phyloP scores from a whole-genome alignment of 2,113 vertebrate species.

The Halichoeres trimaculatus region DNA sequence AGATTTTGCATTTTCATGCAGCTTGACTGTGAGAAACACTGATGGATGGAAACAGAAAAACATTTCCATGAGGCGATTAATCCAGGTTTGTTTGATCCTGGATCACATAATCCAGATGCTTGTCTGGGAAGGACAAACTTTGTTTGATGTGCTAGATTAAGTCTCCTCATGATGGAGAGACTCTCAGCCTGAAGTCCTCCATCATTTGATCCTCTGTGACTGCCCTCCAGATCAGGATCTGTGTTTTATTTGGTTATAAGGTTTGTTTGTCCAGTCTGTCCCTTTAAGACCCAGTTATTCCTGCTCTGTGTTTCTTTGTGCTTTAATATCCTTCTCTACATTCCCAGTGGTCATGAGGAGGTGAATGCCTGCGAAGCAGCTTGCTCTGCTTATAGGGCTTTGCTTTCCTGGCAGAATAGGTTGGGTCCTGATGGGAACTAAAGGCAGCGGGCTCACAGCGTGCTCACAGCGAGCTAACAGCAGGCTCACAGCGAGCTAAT shows the following conservation, averaged over 20 bases:
- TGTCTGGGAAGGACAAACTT: not conserved
- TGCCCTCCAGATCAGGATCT: constrained; percentile 25
- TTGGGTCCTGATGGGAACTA: constrained; percentile 36
- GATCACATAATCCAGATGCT: not conserved
- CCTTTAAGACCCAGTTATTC: not conserved
- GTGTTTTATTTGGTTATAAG: not conserved
- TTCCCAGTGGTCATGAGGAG: constrained; percentile 6
- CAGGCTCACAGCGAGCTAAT: constrained; percentile 5
- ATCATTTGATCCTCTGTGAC: constrained; percentile 39
- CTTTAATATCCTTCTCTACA: constrained; percentile 13
- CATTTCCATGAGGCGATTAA: too few species aligned
- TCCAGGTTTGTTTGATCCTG: too few species aligned
- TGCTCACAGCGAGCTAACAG: constrained; percentile 4
- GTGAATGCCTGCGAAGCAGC: constrained; percentile 14
- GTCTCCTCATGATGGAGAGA: constrained; percentile 11
- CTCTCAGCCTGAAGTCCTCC: constrained; percentile 31
- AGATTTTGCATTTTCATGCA: too few species aligned
- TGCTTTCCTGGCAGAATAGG: constrained; percentile 37
- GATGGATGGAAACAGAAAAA: too few species aligned
- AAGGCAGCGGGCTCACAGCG: constrained; percentile 24
- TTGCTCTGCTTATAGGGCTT: constrained; percentile 34
- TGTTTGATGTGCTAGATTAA: not conserved
- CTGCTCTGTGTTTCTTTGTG: not conserved
- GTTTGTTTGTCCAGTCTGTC: not conserved
- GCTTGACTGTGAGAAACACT: too few species aligned